A percentile compares a stretch with the other conserved stretches of the same genome.
Conservation (phyloP, 2,113 vertebrate species). For the Chauna torquata region DNA sequence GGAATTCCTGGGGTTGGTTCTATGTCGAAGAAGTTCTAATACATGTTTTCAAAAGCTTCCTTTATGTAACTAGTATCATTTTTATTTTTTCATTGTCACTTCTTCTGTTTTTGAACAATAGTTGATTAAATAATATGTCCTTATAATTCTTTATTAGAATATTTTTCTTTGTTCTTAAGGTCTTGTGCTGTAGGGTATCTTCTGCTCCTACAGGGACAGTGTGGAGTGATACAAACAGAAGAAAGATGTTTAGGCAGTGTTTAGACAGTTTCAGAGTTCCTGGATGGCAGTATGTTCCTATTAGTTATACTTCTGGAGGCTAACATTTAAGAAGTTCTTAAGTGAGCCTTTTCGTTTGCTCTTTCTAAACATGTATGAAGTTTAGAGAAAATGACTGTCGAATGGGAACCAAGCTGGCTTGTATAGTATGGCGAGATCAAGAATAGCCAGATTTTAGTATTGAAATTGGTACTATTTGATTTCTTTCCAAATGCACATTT, state of each 20-base stretch:
- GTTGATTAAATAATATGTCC: neutral
- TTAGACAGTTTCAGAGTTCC: neutral
- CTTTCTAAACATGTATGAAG: accelerated
- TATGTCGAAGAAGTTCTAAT: neutral
- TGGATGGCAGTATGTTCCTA: neutral
- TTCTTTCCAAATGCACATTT: neutral
- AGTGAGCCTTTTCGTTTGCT: neutral
- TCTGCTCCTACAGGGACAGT: neutral
- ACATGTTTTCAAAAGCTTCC: neutral
- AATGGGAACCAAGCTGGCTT: neutral
- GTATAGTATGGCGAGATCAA: neutral
- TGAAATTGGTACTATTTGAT: neutral
- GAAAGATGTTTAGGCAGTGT: neutral
- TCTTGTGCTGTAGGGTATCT: neutral
- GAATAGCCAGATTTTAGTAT: neutral
- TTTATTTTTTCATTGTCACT: neutral
- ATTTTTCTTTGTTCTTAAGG: neutral
- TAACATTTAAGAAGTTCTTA: neutral
- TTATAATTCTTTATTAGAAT: neutral
- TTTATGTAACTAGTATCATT: neutral
- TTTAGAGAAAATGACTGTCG: neutral
- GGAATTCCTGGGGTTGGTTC: neutral
- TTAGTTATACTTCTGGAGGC: neutral
- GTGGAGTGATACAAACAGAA: neutral
- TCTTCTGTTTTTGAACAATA: neutral